Evolutionary conservation across 2,797 vertebrate genomes (phyloP), one percentile per base, ranked within the genome.

Genomic region (Hapalemur alaotrensis): DNA sequence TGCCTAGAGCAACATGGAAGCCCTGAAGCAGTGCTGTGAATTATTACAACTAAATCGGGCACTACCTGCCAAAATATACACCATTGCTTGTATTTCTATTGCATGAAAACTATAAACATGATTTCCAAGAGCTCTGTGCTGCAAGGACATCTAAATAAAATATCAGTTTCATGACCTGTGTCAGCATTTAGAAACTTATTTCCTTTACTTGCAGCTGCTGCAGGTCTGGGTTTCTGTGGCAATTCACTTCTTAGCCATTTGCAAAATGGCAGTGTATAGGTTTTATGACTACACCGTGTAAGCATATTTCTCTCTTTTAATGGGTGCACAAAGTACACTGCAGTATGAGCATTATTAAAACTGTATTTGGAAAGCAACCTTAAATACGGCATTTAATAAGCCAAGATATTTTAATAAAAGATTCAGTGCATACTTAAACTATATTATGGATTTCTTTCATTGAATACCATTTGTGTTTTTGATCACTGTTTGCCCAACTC

Each of bases 1-100:
- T 98, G 99, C 99, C 99, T 99, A 99, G 98, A 99, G 99, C 99
- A 99, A 98, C 98, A 98, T 96, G 97, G 98, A 98, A 98, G 97
- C 98, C 98, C 98, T 65, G 97, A 95, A 99, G 99, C 98, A 93
- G 97, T 95, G 92, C 88, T 97, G 97, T 98, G 98, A 98, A 98
- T 98, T 98, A 98, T 98, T 97, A 97, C 97, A 95, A 98, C 98
- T 96, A 97, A 98, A 98, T 98, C 94, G 94, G 98, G 86, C 96
- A 97, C 96, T 83, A 96, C 93, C 98, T 98, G 97, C 97, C 98
- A 98, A 98, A 97, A 97, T 81, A 52, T 89, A 93, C 63, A 95
- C 0, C 0, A 92, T 35, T 94, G 95, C 97, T 96, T 97, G 90
- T 94, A 84, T 93, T 98, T 96, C 96, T 96, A 14, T 80, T 52